phyloP scores from a whole-genome alignment of 2,888 invertebrate genomes.

The Nomada hirtipes region DNA sequence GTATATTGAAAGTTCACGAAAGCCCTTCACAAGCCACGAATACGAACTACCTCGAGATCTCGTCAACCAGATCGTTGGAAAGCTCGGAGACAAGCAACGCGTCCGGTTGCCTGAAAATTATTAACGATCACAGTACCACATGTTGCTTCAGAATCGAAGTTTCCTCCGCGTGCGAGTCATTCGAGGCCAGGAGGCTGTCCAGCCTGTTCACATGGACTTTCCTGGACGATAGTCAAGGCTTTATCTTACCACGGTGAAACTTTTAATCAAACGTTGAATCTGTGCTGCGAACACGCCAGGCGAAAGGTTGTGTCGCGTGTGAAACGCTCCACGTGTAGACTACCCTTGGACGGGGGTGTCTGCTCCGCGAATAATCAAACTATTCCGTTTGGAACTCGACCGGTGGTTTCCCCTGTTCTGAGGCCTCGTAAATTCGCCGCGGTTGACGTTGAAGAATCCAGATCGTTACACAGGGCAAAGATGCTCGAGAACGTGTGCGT shows the following conservation, averaged over 20 bases:
- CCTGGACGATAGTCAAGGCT: neutral
- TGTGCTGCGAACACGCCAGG: slow-evolving; percentile 1
- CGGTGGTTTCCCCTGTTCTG: slow-evolving; percentile 6
- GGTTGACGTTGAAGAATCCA: slow-evolving; percentile 4
- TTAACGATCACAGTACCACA: slow-evolving; percentile 38
- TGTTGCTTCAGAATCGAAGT: slow-evolving; percentile 50
- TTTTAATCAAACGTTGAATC: slow-evolving; percentile 17
- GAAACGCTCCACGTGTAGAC: neutral
- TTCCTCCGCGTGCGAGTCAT: slow-evolving; percentile 9
- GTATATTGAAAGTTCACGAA: neutral
- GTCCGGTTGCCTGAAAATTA: slow-evolving; percentile 13
- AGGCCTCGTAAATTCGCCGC: neutral
- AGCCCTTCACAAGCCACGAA: neutral
- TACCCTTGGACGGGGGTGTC: neutral
- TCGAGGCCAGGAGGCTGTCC: neutral
- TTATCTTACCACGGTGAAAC: neutral
- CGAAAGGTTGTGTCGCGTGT: neutral
- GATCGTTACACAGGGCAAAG: slow-evolving; percentile 15
- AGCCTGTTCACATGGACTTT: neutral
- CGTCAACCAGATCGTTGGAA: neutral
- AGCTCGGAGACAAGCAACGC: neutral
- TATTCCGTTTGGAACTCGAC: neutral
- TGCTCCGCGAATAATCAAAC: slow-evolving; percentile 15
- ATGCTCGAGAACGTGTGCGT: neutral
- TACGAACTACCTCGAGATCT: neutral